Conservation (phyloP, 37 sponge, comb jelly and placozoan genomes). For the Beroe ovata region DNA sequence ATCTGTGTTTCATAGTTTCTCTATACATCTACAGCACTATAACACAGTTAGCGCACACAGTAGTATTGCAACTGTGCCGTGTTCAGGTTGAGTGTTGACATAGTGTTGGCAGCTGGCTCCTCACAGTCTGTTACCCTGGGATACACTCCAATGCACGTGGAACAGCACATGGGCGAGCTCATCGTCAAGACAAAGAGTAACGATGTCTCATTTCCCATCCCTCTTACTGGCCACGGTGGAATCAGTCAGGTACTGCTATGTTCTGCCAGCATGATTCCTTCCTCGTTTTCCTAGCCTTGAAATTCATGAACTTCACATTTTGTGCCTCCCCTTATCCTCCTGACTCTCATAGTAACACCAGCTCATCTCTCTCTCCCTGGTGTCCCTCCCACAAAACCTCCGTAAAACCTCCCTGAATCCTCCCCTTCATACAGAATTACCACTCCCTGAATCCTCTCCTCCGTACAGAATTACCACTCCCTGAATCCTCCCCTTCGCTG, state of each 20-base stretch:
- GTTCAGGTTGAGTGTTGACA: slow-evolving; percentile 32
- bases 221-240: slow-evolving; percentile 53
- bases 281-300: no score
- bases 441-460: not conserved
- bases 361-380: no score
- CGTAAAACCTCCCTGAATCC: no score
- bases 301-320: not conserved
- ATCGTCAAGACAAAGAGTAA: slow-evolving; percentile 9
- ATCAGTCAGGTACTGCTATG: slow-evolving; percentile 15
- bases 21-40: no score
- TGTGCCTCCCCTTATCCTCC: not conserved
- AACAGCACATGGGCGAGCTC: slow-evolving; percentile 46
- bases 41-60: no score
- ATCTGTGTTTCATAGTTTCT: no score
- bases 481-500: not conserved
- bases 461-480: not conserved
- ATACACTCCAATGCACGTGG: slow-evolving; percentile 31
- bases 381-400: no score
- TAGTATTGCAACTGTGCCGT: no score
- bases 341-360: not conserved
- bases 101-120: slow-evolving; percentile 43
- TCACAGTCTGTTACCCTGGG: slow-evolving; percentile 31
- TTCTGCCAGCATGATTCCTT: no score
- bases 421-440: not conserved
- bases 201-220: slow-evolving; percentile 5